phyloP scores from a whole-genome alignment of 1,140 invertebrate species.

The Colletes gigas region DNA sequence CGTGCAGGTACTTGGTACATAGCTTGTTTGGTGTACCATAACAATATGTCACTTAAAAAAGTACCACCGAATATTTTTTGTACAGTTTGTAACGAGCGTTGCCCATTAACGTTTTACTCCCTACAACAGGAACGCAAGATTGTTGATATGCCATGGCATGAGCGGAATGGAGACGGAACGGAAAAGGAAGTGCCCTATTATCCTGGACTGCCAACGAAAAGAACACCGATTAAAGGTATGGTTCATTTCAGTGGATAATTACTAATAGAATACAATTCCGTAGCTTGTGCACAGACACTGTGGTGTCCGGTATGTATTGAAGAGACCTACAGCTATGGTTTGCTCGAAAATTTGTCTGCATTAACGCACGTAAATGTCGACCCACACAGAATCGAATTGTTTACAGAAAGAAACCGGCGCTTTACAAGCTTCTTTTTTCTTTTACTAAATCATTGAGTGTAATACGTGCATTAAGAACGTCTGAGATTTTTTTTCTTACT shows the following conservation, averaged over 20 bases:
- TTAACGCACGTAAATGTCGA: conserved; percentile 4
- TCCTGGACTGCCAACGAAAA: conserved; percentile 87
- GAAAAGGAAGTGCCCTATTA: conserved; percentile 85
- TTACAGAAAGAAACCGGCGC: not conserved
- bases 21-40: conserved; percentile 55
- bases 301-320: conserved; percentile 81
- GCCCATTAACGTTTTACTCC: conserved; percentile 53
- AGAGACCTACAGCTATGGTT: conserved; percentile 66
- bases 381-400: not conserved
- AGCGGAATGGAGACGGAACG: conserved; percentile 80
- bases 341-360: conserved; percentile 64
- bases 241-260: conserved; percentile 70
- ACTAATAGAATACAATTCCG: conserved; percentile 81
- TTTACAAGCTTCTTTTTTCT: not conserved
- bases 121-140: conserved; percentile 83
- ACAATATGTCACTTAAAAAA: conserved; percentile 44
- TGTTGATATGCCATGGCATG: conserved; percentile 91
- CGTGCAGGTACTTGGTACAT: conserved; percentile 65
- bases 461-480: not conserved
- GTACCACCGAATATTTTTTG: conserved; percentile 53
- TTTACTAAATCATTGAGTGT: not conserved
- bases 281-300: conserved; percentile 79
- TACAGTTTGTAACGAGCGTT: conserved; percentile 26
- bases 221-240: conserved; percentile 90
- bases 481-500: not conserved